Evolutionary conservation across 2,113 vertebrate species (phyloP), one percentile per base, ranked within the genome.

Genomic region (Lophura nycthemera): DNA sequence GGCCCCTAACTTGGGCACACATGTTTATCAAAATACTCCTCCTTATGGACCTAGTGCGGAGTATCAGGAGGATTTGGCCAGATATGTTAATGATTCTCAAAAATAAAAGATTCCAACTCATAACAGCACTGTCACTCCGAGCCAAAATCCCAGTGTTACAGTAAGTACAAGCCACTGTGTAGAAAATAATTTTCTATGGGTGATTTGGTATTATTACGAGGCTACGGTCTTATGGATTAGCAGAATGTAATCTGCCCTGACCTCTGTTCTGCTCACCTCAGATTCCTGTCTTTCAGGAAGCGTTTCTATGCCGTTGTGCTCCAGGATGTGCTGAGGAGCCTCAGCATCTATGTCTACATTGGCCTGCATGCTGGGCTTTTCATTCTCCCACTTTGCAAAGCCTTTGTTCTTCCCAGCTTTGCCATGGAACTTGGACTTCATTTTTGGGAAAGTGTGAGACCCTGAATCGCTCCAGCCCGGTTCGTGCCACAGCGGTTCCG

Each of bases 361-460:
- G 88, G 95, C 92, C 63, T 95, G 96, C 4, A 61, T 18, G 14
- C 74, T 97, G 86, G 98, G 96, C 20, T 98, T 98, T 61, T 98
- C 98, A 1, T 99, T 99, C 89, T 99, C 99, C 99, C 99, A 99
- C 74, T 98, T 98, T 59, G 98, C 98, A 80, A 99, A 99, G 40
- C 98, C 98, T 98, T 99, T 99, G 95, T 96, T 98, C 96, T 99
- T 99, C 54, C 98, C 97, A 32, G 96, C 70, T 97, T 99, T 99
- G 63, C 98, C 97, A 2, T 98, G 98, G 93, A 98, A 98, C 75
- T 98, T 98, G 93, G 98, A 98, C 92, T 98, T 99, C 98, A 99
- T 99, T 97, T 99, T 99, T 66, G 99, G 99, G 90, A 99, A 99
- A 32, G 99, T 99, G 91, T 99, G 99, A 22, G 99, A 98, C 43